phyloP scores from a whole-genome alignment of 2,888 invertebrate species.

The Metallyticus violacea region DNA sequence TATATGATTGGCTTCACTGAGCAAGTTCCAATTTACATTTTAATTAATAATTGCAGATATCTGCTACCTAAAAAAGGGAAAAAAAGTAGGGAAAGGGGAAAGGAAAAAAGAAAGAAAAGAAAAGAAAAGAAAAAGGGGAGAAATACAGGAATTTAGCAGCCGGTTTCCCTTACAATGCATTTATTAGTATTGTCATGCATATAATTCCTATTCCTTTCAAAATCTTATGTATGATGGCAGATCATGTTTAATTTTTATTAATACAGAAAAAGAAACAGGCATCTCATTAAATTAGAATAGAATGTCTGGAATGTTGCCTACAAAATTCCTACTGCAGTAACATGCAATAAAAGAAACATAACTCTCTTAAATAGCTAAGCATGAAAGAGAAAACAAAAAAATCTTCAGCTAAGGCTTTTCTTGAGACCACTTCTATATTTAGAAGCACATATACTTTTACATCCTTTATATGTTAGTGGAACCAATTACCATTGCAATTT shows the following conservation, averaged over 20 bases:
- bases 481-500: too few relatives aligned
- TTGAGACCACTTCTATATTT: not conserved
- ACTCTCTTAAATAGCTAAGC: not conserved
- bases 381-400: not conserved
- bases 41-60: too few relatives aligned
- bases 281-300: not conserved
- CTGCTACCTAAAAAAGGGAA: too few relatives aligned
- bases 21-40: too few relatives aligned
- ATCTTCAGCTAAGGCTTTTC: not conserved
- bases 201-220: not conserved
- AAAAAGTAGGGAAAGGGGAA: too few relatives aligned
- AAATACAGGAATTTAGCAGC: too few relatives aligned
- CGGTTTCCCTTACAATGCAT: too few relatives aligned
- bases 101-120: too few relatives aligned
- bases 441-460: not conserved
- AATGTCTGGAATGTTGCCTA: not conserved
- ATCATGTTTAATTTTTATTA: not conserved
- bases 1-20: too few relatives aligned
- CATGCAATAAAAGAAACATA: not conserved
- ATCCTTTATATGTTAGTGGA: too few relatives aligned
- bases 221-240: not conserved
- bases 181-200: too few relatives aligned
- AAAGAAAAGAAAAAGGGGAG: too few relatives aligned
- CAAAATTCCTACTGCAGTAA: not conserved
- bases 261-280: not conserved